phyloP scores from a whole-genome alignment of 2,888 invertebrate species.

The Automeris io region DNA sequence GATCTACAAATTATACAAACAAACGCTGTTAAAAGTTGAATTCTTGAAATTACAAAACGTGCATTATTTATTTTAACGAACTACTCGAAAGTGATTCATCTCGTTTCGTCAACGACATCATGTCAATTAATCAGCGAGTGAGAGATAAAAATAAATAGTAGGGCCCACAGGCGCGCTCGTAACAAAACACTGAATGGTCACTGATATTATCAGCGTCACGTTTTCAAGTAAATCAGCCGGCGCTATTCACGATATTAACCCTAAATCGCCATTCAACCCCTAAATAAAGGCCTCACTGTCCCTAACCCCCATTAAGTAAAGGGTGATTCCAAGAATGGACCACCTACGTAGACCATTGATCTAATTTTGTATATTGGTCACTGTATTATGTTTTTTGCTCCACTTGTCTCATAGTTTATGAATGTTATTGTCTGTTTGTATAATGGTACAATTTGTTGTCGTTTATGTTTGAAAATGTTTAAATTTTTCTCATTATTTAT shows the following conservation, averaged over 20 bases:
- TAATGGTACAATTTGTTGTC: slow-evolving; percentile 59
- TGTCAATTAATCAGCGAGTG: slow-evolving; percentile 5
- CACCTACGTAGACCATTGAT: slow-evolving; percentile 62
- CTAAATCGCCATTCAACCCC: slow-evolving; percentile 50
- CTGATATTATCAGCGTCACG: slow-evolving; percentile 64
- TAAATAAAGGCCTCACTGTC: slow-evolving; percentile 42
- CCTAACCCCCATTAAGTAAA: slow-evolving; percentile 41
- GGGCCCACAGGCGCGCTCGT: slow-evolving; percentile 24
- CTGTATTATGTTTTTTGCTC: slow-evolving; percentile 33
- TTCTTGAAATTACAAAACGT: no score
- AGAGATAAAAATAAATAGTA: slow-evolving; percentile 35
- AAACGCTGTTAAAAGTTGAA: no score
- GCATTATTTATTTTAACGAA: no score
- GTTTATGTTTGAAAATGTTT: slow-evolving; percentile 27
- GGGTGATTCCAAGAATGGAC: slow-evolving; percentile 65
- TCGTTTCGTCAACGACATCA: neutral
- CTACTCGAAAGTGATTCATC: neutral
- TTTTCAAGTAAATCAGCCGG: slow-evolving; percentile 67
- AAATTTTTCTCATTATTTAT: slow-evolving; percentile 8
- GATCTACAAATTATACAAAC: no score
- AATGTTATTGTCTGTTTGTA: slow-evolving; percentile 34
- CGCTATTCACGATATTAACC: slow-evolving; percentile 48
- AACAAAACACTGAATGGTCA: slow-evolving; percentile 57
- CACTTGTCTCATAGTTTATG: slow-evolving; percentile 25
- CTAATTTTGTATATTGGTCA: slow-evolving; percentile 49